Percentiles rank a stretch among this genome's conserved stretches.
Conservation (phyloP, 2,113 vertebrate genomes). For the Mandrillus leucophaeus region DNA sequence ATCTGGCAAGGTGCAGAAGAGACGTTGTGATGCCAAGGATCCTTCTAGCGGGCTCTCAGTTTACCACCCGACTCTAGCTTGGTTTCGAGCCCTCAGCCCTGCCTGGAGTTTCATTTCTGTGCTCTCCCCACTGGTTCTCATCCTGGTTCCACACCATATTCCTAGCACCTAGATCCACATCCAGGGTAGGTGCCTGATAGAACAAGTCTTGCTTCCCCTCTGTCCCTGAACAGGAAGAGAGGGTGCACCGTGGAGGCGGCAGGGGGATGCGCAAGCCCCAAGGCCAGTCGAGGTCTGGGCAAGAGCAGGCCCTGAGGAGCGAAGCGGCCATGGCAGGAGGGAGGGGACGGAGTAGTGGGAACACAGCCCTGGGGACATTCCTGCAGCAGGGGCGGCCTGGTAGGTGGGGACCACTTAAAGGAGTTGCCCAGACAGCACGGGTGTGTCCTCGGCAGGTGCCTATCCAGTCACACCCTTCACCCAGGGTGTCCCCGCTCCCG, state of each 20-base stretch:
- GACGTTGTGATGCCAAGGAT: accelerated
- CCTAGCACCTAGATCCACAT: neutral
- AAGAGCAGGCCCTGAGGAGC: neutral
- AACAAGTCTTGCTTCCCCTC: neutral
- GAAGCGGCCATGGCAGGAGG: neutral
- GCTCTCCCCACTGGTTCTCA: neutral
- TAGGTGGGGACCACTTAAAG: accelerated
- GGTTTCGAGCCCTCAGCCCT: neutral
- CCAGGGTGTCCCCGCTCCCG: accelerated
- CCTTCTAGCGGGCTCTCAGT: neutral
- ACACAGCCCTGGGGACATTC: no score
- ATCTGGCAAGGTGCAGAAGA: neutral
- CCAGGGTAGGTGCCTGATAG: neutral
- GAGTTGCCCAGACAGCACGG: neutral
- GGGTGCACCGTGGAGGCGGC: no score
- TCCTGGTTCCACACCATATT: neutral
- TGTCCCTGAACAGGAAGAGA: neutral
- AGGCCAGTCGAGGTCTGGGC: neutral
- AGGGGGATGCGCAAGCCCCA: no score
- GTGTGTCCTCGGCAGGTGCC: accelerated
- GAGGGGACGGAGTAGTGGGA: accelerated
- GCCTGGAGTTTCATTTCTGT: neutral
- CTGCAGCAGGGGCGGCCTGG: neutral
- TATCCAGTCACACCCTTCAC: accelerated
- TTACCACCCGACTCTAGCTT: accelerated